These are phyloP conservation scores for Gopherus evgoodei DNA, from an alignment of 2,113 vertebrate genomes.

Conservation along the genomic window DNA sequence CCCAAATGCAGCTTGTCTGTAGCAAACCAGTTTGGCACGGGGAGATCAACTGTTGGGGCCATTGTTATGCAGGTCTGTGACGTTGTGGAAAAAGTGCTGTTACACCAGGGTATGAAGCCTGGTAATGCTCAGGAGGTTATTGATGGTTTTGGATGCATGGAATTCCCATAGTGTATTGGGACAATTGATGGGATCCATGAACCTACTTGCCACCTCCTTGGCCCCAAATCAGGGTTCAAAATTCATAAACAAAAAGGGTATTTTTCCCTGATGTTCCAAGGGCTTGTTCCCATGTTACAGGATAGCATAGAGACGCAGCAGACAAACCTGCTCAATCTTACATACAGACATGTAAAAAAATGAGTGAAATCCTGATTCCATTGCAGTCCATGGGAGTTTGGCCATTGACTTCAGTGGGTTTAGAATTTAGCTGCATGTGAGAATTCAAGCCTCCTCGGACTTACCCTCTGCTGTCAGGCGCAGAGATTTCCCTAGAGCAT, in stretches of 20 bases:
- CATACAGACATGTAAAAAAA: not conserved
- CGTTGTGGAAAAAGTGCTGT: not conserved
- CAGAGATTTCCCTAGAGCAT: not conserved
- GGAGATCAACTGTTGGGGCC: no score
- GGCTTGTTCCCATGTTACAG: accelerated
- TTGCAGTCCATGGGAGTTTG: not conserved
- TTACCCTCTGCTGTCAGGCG: not conserved
- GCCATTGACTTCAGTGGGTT: not conserved
- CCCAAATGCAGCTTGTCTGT: not conserved
- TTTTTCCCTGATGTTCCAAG: not conserved
- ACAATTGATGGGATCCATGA: not conserved
- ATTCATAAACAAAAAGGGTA: not conserved
- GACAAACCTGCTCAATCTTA: not conserved
- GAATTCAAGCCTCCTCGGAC: not conserved
- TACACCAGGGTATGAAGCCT: not conserved
- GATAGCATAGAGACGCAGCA: not conserved
- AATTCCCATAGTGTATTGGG: not conserved
- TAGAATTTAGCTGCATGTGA: not conserved
- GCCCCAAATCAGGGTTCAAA: not conserved
- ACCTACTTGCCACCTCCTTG: not conserved
- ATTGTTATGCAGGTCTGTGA: not conserved
- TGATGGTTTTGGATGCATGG: not conserved
- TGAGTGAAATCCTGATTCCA: accelerated
- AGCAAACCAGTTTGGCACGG: not conserved
- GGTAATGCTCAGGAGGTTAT: not conserved